Evolutionary conservation across 2,797 vertebrate species (phyloP), one percentile per base, ranked within the genome.

Genomic region (Gobio occitaniae): DNA sequence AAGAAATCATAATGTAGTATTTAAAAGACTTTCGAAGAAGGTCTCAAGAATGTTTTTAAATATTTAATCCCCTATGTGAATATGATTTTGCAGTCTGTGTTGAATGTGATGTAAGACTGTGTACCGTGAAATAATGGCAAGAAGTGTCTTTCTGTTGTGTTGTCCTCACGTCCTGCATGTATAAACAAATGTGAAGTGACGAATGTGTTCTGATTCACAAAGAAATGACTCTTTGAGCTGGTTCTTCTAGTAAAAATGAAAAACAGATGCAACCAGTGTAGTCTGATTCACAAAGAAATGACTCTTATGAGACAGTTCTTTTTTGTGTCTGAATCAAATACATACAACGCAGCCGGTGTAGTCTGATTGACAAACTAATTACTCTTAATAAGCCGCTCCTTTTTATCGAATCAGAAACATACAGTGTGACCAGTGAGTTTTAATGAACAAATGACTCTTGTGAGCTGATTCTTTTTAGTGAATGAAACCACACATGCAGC

Each of bases 201-300:
- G 21, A 76, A 76, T 56, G n/a, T 76, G 52, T 36, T 56, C 32
- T n/a, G 50, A 47, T 71, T 71, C 41, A 71, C 41, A 71, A 71
- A 71, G 7, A 17, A 29, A 72, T 72, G 13, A 74, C 70, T 50
- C n/a, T 25, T 50, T 50, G n/a, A 74, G n/a, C n/a, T 2, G 11
- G n/a, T 25, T 74, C 7, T 25, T 74, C 44, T 25, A 50, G 70
- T n/a, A 1, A 25, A 74, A 25, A 74, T 50, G 44, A 74, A 74
- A 72, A 48, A 47, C 44, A 72, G 3, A n/a, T 48, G 21, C n/a
- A 25, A 25, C n/a, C 47, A 17, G 17, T 19, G 69, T 47, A 29
- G 44, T 25, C 6, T 21, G 38, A 44, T 9, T 70, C 38, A 44
- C 19, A 41, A 19, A 56, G 7, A 21, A 10, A 70, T 19, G 4